Percentiles rank a stretch among this genome's conserved stretches.
Conservation (phyloP, 2,113 vertebrate species). For the Paradoxurus hermaphroditus region DNA sequence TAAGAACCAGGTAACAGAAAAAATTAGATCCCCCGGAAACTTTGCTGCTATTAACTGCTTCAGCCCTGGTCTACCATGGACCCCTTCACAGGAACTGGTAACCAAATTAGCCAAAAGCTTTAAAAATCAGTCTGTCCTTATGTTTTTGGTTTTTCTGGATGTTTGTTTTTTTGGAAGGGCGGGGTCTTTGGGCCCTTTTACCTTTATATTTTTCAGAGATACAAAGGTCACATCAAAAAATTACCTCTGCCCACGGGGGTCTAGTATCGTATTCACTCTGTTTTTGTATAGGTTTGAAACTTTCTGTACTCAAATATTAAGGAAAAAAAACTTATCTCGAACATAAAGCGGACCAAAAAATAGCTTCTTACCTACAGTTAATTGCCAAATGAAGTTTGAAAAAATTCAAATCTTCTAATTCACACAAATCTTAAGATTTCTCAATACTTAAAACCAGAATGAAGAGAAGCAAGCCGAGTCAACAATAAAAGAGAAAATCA, state of each 20-base stretch:
- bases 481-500: slow-evolving; percentile 7
- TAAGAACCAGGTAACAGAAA: not conserved
- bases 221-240: not conserved
- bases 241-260: not conserved
- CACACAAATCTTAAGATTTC: slow-evolving; percentile 22
- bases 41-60: not conserved
- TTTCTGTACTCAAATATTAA: slow-evolving; percentile 15
- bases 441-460: slow-evolving; percentile 23
- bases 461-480: not conserved
- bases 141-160: not conserved
- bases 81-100: not conserved
- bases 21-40: not conserved
- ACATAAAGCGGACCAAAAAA: not conserved
- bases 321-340: not conserved
- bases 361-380: not conserved
- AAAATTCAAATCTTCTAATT: slow-evolving; percentile 33
- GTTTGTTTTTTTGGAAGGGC: not conserved
- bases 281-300: not conserved
- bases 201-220: not conserved
- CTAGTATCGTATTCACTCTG: not conserved
- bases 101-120: not conserved
- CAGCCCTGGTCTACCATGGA: not conserved
- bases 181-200: not conserved
- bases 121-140: not conserved
- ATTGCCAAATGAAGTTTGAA: slow-evolving; percentile 31